These are phyloP conservation scores for Druon quercuslanigerum DNA, from an alignment of 1,140 invertebrate genomes.

Conservation along the genomic window DNA sequence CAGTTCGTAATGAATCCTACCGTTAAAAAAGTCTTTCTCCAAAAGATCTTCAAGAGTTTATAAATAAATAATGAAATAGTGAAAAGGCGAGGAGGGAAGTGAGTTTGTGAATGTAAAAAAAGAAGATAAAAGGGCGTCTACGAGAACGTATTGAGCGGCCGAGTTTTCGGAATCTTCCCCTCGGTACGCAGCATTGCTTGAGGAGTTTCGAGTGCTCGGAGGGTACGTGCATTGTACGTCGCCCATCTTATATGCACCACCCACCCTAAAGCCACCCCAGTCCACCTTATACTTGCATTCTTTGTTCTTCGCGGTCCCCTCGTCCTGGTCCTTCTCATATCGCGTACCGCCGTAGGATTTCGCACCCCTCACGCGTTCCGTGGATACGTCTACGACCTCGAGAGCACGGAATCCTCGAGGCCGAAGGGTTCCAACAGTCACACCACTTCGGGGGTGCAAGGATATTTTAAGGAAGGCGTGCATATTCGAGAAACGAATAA, in stretches of 20 bases:
- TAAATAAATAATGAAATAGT: neutral
- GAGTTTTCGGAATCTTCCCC: conserved; percentile 61
- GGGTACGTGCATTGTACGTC: conserved; percentile 60
- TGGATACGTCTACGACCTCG: conserved; percentile 49
- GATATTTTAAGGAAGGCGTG: conserved; percentile 59
- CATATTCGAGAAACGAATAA: conserved; percentile 50
- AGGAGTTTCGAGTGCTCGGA: conserved; percentile 56
- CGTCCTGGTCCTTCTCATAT: conserved; percentile 57
- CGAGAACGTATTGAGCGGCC: conserved; percentile 60
- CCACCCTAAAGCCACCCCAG: conserved; percentile 55
- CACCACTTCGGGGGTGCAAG: conserved; percentile 57
- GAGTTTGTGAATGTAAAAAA: conserved; percentile 38
- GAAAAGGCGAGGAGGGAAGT: conserved; percentile 38
- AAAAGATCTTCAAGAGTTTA: conserved; percentile 46
- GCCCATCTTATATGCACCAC: conserved; percentile 66
- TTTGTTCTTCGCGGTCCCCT: conserved; percentile 60
- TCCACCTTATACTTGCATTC: conserved; percentile 64
- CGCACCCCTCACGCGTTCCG: conserved; percentile 53
- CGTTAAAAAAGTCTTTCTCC: too few relatives aligned
- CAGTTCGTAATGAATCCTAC: too few relatives aligned
- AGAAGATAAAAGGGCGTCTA: conserved; percentile 39
- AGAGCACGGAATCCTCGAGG: conserved; percentile 58
- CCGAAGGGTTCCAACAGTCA: conserved; percentile 52
- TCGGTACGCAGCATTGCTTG: conserved; percentile 56
- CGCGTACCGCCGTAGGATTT: conserved; percentile 60